A percentile compares a stretch with the other conserved stretches of the same genome.
These are phyloP conservation scores for Coptodon bakossiorum DNA, from an alignment of 2,113 vertebrate genomes.

Conservation along the genomic window DNA sequence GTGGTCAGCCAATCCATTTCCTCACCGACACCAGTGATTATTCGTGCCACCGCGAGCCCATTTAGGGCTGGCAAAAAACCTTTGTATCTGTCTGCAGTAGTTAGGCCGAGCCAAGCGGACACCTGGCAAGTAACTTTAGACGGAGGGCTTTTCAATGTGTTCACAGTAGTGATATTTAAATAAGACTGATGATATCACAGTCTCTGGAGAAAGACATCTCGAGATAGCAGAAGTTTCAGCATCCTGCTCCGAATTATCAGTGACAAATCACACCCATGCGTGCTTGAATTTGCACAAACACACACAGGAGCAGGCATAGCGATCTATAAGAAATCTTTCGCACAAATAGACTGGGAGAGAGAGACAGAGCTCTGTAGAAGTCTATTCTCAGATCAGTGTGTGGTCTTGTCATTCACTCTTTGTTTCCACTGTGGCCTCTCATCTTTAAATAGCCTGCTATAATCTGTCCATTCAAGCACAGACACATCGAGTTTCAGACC, in stretches of 20 bases:
- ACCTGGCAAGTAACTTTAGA: slow-evolving; percentile 22
- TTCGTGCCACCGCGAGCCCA: background rate
- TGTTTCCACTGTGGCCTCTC: slow-evolving; percentile 39
- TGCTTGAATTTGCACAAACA: background rate
- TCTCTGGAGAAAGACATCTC: background rate
- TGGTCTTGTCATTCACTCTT: slow-evolving; percentile 52
- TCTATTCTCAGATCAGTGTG: slow-evolving; percentile 28
- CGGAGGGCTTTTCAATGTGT: background rate
- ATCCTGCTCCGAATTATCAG: slow-evolving; percentile 1
- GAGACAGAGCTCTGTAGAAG: background rate
- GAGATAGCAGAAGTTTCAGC: background rate
- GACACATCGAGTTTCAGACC: slow-evolving; percentile 15
- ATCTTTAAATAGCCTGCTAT: slow-evolving; percentile 47
- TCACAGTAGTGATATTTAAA: slow-evolving; percentile 6
- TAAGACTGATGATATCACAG: slow-evolving; percentile 13
- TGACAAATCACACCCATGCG: slow-evolving; percentile 14
- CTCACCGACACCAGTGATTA: slow-evolving; percentile 22
- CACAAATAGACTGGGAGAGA: background rate
- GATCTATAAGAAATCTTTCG: background rate
- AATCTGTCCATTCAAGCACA: slow-evolving; percentile 39
- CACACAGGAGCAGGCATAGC: background rate
- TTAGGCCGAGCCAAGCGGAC: slow-evolving; percentile 4
- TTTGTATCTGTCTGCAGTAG: background rate
- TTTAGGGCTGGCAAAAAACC: background rate
- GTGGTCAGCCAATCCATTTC: slow-evolving; percentile 14